Base-by-base conservation (phyloP, 1,140 invertebrate species). In the Dendrolimus kikuchii region DNA sequence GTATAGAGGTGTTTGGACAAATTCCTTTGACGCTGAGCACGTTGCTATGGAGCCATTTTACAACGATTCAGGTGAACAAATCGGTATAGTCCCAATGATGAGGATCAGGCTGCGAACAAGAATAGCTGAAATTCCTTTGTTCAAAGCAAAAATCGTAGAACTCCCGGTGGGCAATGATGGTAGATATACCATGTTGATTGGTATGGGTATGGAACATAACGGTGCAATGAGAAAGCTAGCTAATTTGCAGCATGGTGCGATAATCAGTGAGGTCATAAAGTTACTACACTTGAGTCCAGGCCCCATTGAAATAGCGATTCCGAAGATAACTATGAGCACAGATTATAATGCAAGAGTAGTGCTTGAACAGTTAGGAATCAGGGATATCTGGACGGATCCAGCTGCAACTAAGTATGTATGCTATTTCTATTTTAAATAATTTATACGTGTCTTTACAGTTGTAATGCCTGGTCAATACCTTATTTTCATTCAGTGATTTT, bases 281-380 rank as follows among this genome's bases (percentile, higher is more conserved):
- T 10, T 8, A 5, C 40, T 51, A 6, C 44, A 37, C 2, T 38
- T 44, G 41, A 51, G 41, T 10, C 8, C 45, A 6, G 7, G 44
- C 6, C 45, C 51, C 0, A 40, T 53, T 23, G 44, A 53, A 6
- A 53, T 53, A 5, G 51, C 45, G 8, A 46, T 53, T 10, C 51
- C 51, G 6, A 46, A 46, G 37, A 10, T 51, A 6, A 38, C 8
- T 2, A 38, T 51, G 5, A 38, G 5, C 1, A 38, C 50, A 5
- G 43, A 51, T 8, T 51, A 45, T 9, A 37, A 56, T 23, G 45
- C 51, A n/a, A 46, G 40, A 40, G 5, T 7, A 4, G 40, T 60
- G 7, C 9, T 60, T 2, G 46, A 56, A 50, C 53, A 56, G n/a
- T 9, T 60, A 1, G 59, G 53, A 38, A 5, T 60, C n/a, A 49